A percentile compares a stretch with the other conserved stretches of the same genome.
Conservation (phyloP, 2,113 vertebrate genomes). For the Pterocles burchelli region DNA sequence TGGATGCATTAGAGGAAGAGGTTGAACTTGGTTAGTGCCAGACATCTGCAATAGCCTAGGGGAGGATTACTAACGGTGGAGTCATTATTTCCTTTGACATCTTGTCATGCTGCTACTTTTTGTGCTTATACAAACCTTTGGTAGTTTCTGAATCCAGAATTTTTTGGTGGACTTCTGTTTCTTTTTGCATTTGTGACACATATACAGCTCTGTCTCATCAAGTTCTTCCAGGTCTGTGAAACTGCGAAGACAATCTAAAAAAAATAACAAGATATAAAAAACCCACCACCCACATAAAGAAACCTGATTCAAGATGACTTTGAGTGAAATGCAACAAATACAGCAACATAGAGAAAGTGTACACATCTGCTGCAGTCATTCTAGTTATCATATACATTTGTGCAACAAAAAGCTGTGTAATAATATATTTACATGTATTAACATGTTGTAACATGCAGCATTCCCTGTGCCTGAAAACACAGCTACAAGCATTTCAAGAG, state of each 20-base stretch:
- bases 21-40: fast-evolving
- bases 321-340: neutral
- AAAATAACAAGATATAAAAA: neutral
- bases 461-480: neutral
- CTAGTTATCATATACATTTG: neutral
- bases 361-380: neutral
- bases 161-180: constrained; percentile 98
- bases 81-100: neutral
- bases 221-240: constrained; percentile 98
- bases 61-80: neutral
- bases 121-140: constrained; percentile 79
- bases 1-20: neutral
- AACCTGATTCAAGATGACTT: neutral
- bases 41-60: neutral
- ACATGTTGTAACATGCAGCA: neutral
- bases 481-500: neutral
- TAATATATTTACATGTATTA: neutral
- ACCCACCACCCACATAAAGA: neutral
- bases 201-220: constrained; percentile 96
- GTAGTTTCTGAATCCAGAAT: constrained; percentile 98
- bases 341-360: neutral
- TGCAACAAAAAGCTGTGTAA: neutral
- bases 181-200: constrained; percentile 98
- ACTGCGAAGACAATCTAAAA: constrained; percentile 92
- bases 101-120: neutral